A percentile compares a stretch with the other conserved stretches of the same genome.
These are phyloP conservation scores for Notolabrus celidotus DNA, from an alignment of 2,797 vertebrate genomes.

Conservation along the genomic window DNA sequence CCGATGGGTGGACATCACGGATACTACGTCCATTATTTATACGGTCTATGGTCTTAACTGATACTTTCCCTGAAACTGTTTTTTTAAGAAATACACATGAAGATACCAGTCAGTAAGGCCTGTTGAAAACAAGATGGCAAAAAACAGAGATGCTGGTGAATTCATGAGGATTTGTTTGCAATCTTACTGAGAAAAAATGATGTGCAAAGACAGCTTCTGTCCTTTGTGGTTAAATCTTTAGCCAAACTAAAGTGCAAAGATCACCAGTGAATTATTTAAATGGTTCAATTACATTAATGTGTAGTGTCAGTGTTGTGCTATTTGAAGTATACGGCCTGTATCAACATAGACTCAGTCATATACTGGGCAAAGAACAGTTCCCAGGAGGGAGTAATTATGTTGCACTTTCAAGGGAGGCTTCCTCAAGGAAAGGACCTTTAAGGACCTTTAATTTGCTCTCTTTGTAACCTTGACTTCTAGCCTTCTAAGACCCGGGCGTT, in stretches of 20 bases:
- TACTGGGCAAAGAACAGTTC: background rate
- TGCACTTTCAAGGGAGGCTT: background rate
- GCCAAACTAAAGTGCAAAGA: constrained; percentile 16
- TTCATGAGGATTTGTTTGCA: constrained; percentile 6
- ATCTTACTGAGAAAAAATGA: constrained; percentile 18
- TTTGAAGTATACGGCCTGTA: background rate
- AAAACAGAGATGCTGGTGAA: constrained; percentile 14
- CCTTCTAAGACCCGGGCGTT: constrained; percentile 3
- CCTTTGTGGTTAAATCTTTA: constrained; percentile 9
- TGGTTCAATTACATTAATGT: constrained; percentile 7
- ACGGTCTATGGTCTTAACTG: too few relatives aligned
- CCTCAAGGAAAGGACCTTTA: constrained; percentile 1
- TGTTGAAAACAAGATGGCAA: constrained; percentile 15
- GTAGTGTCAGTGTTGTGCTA: background rate
- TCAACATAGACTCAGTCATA: background rate
- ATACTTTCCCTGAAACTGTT: too few relatives aligned
- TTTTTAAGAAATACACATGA: background rate
- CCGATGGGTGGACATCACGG: too few relatives aligned
- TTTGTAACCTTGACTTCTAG: constrained; percentile 34
- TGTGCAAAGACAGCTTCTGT: constrained; percentile 33
- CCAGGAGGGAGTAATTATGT: background rate
- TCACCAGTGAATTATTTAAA: constrained; percentile 16
- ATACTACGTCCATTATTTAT: too few relatives aligned
- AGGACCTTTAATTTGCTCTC: constrained; percentile 22
- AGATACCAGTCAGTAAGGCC: background rate